A percentile compares a stretch with the other conserved stretches of the same genome.
Evolutionary conservation across 2,888 invertebrate genomes (phyloP).

Genomic region (Drosophila phalerata): DNA sequence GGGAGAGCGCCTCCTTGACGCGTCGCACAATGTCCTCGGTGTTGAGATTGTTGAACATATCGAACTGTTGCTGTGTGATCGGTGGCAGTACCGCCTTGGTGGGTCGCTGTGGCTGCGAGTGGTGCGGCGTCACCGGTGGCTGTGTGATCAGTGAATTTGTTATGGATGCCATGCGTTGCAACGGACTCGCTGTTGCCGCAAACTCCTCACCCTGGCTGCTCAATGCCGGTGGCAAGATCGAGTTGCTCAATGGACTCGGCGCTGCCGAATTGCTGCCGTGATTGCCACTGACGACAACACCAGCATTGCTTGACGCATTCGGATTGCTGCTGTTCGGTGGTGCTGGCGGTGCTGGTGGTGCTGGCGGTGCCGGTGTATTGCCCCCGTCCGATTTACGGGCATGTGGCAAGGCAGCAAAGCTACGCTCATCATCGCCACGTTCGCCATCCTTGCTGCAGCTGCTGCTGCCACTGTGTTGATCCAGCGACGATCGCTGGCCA

Average conservation of each 20-base stretch:
- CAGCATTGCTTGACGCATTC: background rate
- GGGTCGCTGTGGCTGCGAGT: slow-evolving; percentile 93
- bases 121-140: slow-evolving; percentile 94
- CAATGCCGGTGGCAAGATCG: slow-evolving; percentile 93
- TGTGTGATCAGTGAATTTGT: slow-evolving; percentile 98
- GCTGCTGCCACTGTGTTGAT: slow-evolving; percentile 67
- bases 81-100: slow-evolving; percentile 98
- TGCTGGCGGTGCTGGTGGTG: slow-evolving; percentile 63
- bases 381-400: slow-evolving; percentile 94
- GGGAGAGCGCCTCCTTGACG: slow-evolving; percentile 97
- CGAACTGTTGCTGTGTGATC: slow-evolving; percentile 99
- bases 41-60: slow-evolving; percentile 98
- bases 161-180: slow-evolving; percentile 99
- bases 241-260: slow-evolving; percentile 93
- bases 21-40: slow-evolving; percentile 99
- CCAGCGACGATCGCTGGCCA: slow-evolving; percentile 83
- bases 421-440: slow-evolving; percentile 44
- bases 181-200: slow-evolving; percentile 94
- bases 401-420: slow-evolving; percentile 48
- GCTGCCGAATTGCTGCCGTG: slow-evolving; percentile 89
- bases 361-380: slow-evolving; percentile 82
- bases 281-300: slow-evolving; percentile 37
- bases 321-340: slow-evolving; percentile 21
- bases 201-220: slow-evolving; percentile 92
- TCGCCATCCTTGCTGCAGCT: slow-evolving; percentile 72